Conservation (phyloP, 2,113 vertebrate species). For the Bufo bufo region DNA sequence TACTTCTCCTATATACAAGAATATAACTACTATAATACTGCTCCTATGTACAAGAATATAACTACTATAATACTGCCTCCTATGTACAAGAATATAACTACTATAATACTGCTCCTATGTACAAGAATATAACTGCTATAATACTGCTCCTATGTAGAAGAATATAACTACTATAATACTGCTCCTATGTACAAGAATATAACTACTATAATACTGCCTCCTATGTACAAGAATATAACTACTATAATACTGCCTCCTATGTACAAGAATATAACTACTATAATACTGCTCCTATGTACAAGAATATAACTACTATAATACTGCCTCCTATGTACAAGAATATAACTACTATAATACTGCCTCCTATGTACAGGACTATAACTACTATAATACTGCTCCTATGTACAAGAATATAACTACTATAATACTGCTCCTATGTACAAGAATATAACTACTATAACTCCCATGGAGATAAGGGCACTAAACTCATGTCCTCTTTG, state of each 20-base stretch:
- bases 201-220: neutral
- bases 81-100: too few relatives aligned
- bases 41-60: too few relatives aligned
- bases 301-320: neutral
- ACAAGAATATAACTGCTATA: constrained; percentile 6
- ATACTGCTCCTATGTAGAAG: neutral
- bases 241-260: neutral
- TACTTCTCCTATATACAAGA: neutral
- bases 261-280: neutral
- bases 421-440: neutral
- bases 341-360: neutral
- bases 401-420: neutral
- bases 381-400: neutral
- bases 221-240: neutral
- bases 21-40: neutral
- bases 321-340: neutral
- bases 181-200: neutral
- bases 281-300: neutral
- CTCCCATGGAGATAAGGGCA: too few relatives aligned
- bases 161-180: neutral
- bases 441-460: constrained; percentile 4
- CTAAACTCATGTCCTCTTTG: too few relatives aligned
- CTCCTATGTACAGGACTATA: neutral
- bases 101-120: neutral
- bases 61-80: too few relatives aligned